A percentile compares a stretch with the other conserved stretches of the same genome.
These are phyloP conservation scores for Corbicula japonica DNA, from an alignment of 2,888 invertebrate genomes.

Conservation along the genomic window DNA sequence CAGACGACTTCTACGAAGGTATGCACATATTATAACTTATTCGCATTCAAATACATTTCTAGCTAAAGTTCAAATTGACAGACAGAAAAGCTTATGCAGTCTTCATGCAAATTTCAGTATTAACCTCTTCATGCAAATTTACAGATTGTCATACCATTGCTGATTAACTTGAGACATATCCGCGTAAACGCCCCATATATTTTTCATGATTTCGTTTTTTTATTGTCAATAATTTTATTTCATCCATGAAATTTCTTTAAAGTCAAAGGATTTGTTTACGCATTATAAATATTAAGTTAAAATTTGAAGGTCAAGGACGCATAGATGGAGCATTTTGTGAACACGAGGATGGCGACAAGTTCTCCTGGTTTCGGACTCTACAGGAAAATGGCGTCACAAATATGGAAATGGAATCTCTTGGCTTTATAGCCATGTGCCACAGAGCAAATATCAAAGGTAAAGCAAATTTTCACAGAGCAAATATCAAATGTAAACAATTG, in stretches of 20 bases:
- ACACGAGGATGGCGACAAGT: slow-evolving; percentile 95
- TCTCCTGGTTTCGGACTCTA: slow-evolving; percentile 91
- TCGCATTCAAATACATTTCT: not conserved
- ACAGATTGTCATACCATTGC: too few relatives aligned
- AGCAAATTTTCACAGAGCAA: too few relatives aligned
- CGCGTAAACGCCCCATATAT: too few relatives aligned
- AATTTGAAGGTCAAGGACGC: slow-evolving; percentile 96
- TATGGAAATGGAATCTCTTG: slow-evolving; percentile 98
- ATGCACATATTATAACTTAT: not conserved
- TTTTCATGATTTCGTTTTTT: too few relatives aligned
- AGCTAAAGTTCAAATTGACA: not conserved
- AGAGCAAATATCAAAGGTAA: slow-evolving; percentile 94
- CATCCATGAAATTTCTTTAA: too few relatives aligned
- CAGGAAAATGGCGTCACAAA: slow-evolving; percentile 92
- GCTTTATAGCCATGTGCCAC: slow-evolving; percentile 97
- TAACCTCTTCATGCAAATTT: too few relatives aligned
- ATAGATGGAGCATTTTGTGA: slow-evolving; percentile 99
- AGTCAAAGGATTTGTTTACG: too few relatives aligned
- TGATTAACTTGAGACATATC: too few relatives aligned
- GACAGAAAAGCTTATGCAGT: not conserved
- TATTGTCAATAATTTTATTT: too few relatives aligned
- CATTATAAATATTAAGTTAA: too few relatives aligned
- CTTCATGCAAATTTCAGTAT: not conserved
- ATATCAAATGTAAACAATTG: too few relatives aligned
- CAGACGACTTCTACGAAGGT: slow-evolving; percentile 98